These are phyloP conservation scores for Melipona beecheii DNA, from an alignment of 2,888 invertebrate genomes.

Conservation along the genomic window DNA sequence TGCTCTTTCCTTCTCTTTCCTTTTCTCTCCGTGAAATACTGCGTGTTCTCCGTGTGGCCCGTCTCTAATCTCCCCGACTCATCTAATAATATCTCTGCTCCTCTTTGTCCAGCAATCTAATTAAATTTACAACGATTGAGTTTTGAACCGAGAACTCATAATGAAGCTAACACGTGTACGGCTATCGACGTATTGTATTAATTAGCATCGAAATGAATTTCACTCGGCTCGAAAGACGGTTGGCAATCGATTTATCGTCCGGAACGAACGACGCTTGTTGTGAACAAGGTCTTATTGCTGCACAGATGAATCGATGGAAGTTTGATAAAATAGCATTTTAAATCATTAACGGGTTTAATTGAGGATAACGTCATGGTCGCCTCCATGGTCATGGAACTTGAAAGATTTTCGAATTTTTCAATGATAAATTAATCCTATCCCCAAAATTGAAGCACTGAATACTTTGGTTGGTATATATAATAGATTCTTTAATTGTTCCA, in stretches of 20 bases:
- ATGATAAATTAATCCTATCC: too few species aligned
- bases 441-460: too few species aligned
- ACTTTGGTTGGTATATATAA: too few species aligned
- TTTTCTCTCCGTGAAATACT: conserved; percentile 50
- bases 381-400: too few species aligned
- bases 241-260: not conserved
- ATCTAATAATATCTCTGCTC: conserved; percentile 58
- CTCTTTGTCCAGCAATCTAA: conserved; percentile 44
- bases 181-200: not conserved
- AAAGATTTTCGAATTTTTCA: too few species aligned
- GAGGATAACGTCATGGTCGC: too few species aligned
- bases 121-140: conserved; percentile 32
- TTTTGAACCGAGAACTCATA: not conserved
- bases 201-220: not conserved
- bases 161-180: not conserved
- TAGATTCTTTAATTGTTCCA: too few species aligned
- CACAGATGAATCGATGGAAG: too few species aligned
- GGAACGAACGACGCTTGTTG: not conserved
- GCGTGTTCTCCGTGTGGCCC: conserved; percentile 25
- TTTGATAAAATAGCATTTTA: too few species aligned
- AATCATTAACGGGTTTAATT: too few species aligned
- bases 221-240: not conserved
- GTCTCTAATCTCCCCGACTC: conserved; percentile 35
- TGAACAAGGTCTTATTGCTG: not conserved
- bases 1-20: conserved; percentile 49